Percentiles rank a stretch among this genome's conserved stretches.
phyloP scores from a whole-genome alignment of 2,888 invertebrate species.

The Apamea epomidion region DNA sequence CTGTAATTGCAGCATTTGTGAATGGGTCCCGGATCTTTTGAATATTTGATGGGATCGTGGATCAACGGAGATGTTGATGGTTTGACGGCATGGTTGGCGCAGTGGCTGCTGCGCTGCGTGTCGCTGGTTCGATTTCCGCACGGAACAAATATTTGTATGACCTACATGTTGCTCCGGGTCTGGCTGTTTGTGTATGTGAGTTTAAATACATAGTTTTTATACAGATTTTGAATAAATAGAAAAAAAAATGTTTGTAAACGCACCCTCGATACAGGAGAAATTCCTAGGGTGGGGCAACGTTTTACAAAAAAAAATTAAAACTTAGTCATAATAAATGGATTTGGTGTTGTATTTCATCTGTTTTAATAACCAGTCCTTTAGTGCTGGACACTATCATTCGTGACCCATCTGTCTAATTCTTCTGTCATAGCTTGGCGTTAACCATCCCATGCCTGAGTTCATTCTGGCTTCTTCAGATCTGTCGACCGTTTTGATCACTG shows the following conservation, averaged over 20 bases:
- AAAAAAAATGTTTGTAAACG: no score
- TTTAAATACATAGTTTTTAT: no score
- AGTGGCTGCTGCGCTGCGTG: no score
- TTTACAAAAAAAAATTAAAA: not conserved
- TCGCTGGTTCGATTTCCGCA: no score
- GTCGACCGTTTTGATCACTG: not conserved
- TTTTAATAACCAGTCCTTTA: not conserved
- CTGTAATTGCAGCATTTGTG: slow-evolving; percentile 71
- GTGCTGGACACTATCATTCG: not conserved
- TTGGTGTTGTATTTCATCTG: not conserved
- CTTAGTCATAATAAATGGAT: not conserved
- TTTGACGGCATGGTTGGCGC: not conserved
- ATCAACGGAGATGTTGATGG: slow-evolving; percentile 40
- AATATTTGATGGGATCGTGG: slow-evolving; percentile 64
- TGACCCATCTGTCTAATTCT: not conserved
- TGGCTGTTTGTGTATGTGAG: no score
- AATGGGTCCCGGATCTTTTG: slow-evolving; percentile 62
- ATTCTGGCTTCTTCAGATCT: not conserved
- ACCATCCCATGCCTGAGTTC: not conserved
- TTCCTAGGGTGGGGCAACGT: no score
- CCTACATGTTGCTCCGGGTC: no score
- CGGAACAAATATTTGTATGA: no score
- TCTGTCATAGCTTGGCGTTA: not conserved
- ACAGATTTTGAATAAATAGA: no score
- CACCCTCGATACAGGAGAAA: no score